Base-by-base conservation (phyloP, 1,140 invertebrate genomes). In the Pseudomyrmex gracilis region DNA sequence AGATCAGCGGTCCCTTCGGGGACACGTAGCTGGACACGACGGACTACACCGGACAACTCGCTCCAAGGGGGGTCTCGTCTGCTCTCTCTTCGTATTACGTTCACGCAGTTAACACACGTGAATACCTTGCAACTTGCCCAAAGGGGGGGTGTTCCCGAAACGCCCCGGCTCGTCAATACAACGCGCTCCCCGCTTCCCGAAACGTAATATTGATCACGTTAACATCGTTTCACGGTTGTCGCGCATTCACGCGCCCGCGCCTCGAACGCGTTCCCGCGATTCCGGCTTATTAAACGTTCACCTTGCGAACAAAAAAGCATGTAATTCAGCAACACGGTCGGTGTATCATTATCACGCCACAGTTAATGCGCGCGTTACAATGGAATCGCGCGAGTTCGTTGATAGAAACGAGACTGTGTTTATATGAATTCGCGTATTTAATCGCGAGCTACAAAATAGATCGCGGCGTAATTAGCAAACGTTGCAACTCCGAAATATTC, bases 161-260 rank as follows among this genome's bases (percentile, higher is more conserved):
- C 76, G 66, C 67, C 34, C 34, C 64, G n/a, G 53, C n/a, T 58
- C 76, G 76, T 80, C 76, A 60, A 80, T 80, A 80, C 76, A 58
- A 80, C 66, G 66, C 64, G 34, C 34, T 34, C 34, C 34, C 34
- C 34, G 34, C 53, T 49, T 20, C 60, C 53, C 76, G 55, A 80
- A 80, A 80, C 66, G 76, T 80, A 71, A 80, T 80, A 80, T 80
- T 80, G 76, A 80, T 80, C 76, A 80, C 66, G 76, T 70, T 80
- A 80, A 80, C 76, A 45, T 80, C 66, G 66, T 80, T 80, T 80
- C 66, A 80, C 66, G 76, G 66, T 80, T 82, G 58, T 63, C 60
- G 60, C 70, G 68, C 70, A 63, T 82, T 53, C 70, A 63, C 15
- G 47, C 70, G 34, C 34, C 34, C 34, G 34, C 20, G 47, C 24